Conservation (phyloP, 2,113 vertebrate species). For the Nansenia antarctica region DNA sequence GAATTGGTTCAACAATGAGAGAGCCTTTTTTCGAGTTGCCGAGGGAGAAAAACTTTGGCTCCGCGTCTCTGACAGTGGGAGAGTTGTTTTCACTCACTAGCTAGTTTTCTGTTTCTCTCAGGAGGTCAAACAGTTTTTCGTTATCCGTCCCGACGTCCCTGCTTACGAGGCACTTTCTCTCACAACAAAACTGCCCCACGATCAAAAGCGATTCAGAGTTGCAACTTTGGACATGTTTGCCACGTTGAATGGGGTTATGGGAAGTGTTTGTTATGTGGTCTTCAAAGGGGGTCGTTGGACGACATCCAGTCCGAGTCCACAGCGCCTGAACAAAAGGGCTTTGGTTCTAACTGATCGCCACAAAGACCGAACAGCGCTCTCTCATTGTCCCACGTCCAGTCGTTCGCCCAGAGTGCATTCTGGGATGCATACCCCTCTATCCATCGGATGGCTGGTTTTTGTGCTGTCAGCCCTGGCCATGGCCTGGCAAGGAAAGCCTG, state of each 20-base stretch:
- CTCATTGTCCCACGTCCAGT: constrained; percentile 45
- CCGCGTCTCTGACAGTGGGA: constrained; percentile 19
- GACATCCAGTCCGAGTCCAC: constrained; percentile 45
- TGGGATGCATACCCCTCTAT: constrained; percentile 34
- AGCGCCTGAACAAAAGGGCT: constrained; percentile 65
- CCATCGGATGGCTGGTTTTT: constrained; percentile 47
- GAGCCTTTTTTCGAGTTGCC: not conserved
- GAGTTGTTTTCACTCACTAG: constrained; percentile 53
- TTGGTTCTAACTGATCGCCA: constrained; percentile 48
- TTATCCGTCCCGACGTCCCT: constrained; percentile 26
- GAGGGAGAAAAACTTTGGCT: not conserved
- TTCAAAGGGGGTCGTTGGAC: constrained; percentile 58
- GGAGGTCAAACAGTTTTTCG: constrained; percentile 50
- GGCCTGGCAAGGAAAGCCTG: not conserved
- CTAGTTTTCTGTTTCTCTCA: constrained; percentile 46
- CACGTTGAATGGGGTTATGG: constrained; percentile 57
- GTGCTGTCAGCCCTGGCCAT: constrained; percentile 46
- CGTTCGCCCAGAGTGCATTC: constrained; percentile 29
- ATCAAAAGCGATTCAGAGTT: constrained; percentile 51
- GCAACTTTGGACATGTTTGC: constrained; percentile 63
- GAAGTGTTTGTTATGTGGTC: constrained; percentile 50
- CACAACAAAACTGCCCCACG: constrained; percentile 58
- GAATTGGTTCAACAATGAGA: constrained; percentile 16
- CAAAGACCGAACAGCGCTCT: constrained; percentile 45
- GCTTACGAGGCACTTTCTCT: constrained; percentile 62